Percentiles rank a stretch among this genome's conserved stretches.
These are phyloP conservation scores for Polyommatus icarus DNA, from an alignment of 2,888 invertebrate genomes.

Conservation along the genomic window DNA sequence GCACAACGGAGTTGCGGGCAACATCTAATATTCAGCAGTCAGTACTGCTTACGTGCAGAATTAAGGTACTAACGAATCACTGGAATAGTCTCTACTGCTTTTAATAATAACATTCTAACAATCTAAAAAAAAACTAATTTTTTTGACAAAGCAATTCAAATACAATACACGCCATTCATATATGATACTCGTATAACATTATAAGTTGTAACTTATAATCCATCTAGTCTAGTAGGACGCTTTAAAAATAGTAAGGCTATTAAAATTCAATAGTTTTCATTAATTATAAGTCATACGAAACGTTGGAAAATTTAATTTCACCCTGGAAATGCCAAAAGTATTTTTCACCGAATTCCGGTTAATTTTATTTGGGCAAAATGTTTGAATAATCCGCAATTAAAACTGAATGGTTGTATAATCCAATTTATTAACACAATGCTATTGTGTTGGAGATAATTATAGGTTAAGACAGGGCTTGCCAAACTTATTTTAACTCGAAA, in stretches of 20 bases:
- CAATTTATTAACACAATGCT: slow-evolving; percentile 24
- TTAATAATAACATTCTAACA: too few relatives aligned
- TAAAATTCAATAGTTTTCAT: not conserved
- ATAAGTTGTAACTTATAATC: not conserved
- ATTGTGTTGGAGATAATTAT: slow-evolving; percentile 18
- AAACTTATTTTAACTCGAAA: too few relatives aligned
- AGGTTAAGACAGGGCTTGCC: not conserved
- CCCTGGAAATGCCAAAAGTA: slow-evolving; percentile 1
- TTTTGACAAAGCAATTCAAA: too few relatives aligned
- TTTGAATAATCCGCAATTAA: slow-evolving; percentile 24
- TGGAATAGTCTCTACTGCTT: not conserved
- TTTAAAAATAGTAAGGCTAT: not conserved
- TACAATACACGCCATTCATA: too few relatives aligned
- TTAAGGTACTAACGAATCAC: not conserved
- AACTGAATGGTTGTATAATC: slow-evolving; percentile 21
- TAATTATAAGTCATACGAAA: slow-evolving; percentile 16
- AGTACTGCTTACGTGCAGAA: not conserved
- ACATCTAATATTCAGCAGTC: too few relatives aligned
- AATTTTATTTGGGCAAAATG: slow-evolving; percentile 24
- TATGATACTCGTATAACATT: too few relatives aligned
- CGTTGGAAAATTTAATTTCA: not conserved
- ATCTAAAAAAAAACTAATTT: too few relatives aligned
- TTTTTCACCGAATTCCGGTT: slow-evolving; percentile 20
- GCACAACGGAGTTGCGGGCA: too few relatives aligned
- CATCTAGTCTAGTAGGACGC: not conserved